A percentile compares a stretch with the other conserved stretches of the same genome.
Evolutionary conservation across 2,888 invertebrate genomes (phyloP).

Genomic region (Steinernema hermaphroditum): DNA sequence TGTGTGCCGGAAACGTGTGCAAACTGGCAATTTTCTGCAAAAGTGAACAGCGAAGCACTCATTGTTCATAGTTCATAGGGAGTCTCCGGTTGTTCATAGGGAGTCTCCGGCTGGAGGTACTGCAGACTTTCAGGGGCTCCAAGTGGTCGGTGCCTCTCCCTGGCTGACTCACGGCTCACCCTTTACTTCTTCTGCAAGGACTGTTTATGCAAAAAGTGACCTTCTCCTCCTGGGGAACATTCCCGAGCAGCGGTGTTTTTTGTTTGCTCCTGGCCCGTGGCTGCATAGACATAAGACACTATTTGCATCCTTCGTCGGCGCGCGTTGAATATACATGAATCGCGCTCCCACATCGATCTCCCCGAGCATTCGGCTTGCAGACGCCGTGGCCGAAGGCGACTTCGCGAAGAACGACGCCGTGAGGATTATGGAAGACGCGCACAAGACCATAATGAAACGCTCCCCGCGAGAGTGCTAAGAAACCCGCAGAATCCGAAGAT

Average conservation of each 20-base stretch:
- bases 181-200: neutral
- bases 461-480: neutral
- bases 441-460: neutral
- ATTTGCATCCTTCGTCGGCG: neutral
- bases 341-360: neutral
- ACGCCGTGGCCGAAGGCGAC: constrained; percentile 7
- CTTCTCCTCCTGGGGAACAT: neutral
- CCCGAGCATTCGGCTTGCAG: neutral
- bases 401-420: constrained; percentile 1
- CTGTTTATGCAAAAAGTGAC: constrained; percentile 11
- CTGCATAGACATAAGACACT: no score
- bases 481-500: constrained; percentile 32
- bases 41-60: no score
- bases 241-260: no score
- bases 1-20: no score
- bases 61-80: no score
- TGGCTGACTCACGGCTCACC: no score
- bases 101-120: no score
- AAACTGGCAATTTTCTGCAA: no score
- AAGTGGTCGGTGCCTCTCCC: no score
- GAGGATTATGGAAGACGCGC: constrained; percentile 8
- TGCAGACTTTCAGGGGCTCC: no score
- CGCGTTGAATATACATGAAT: neutral
- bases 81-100: no score
- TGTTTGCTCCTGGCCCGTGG: no score